A percentile compares a stretch with the other conserved stretches of the same genome.
Conservation (phyloP, 23 tunicate genomes). For the Pegea sp. region DNA sequence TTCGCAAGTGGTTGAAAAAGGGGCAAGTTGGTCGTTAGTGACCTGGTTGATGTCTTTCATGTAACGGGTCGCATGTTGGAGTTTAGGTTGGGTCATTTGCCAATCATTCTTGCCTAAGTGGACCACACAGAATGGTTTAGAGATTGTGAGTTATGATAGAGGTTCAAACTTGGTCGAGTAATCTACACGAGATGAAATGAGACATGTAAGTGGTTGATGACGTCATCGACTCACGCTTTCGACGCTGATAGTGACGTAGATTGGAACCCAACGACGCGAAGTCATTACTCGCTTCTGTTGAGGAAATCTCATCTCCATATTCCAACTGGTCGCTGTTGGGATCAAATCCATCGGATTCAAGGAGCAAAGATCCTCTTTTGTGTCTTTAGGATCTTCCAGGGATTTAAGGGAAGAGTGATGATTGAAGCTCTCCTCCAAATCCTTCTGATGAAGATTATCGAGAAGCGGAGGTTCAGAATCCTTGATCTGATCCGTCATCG, state of each 20-base stretch:
- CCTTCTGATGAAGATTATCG: neutral
- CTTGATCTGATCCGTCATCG: too few species aligned
- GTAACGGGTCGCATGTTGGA: slow-evolving; percentile 6
- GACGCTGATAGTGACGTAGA: slow-evolving; percentile 18
- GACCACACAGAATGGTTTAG: slow-evolving; percentile 25
- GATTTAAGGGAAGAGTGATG: neutral
- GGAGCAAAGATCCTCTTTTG: neutral
- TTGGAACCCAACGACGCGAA: slow-evolving; percentile 65
- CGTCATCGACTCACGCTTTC: slow-evolving; percentile 37
- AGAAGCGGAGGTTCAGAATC: neutral
- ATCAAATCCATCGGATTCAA: slow-evolving; percentile 3
- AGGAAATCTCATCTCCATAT: slow-evolving; percentile 77
- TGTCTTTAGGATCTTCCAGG: neutral
- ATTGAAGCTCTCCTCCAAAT: neutral
- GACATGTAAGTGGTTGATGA: too few species aligned
- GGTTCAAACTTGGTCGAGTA: slow-evolving; percentile 25
- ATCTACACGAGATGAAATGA: too few species aligned
- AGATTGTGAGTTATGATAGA: slow-evolving; percentile 20
- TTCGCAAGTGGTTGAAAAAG: neutral
- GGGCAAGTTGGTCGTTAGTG: neutral
- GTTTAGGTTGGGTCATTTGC: slow-evolving; percentile 36
- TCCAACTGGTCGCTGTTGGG: slow-evolving; percentile 20
- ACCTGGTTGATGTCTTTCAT: neutral
- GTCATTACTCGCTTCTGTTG: slow-evolving; percentile 45
- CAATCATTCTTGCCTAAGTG: slow-evolving; percentile 30